Evolutionary conservation across 2,888 invertebrate genomes (phyloP).

Genomic region (Azorinus chamasolen): DNA sequence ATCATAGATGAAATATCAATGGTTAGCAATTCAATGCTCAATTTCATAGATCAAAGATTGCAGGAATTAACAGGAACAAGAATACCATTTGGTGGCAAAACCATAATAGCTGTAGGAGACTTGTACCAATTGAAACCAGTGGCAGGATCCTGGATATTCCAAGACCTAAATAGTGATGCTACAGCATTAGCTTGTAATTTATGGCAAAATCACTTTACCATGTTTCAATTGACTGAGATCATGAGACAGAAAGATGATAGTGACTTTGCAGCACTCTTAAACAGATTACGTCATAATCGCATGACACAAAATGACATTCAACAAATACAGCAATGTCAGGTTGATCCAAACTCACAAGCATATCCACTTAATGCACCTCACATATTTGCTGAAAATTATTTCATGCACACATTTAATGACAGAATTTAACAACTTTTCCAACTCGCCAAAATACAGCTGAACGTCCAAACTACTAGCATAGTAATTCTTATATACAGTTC

Average conservation of each 20-base stretch:
- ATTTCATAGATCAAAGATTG: conserved; percentile 41
- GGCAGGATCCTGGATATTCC: conserved; percentile 60
- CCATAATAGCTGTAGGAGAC: conserved; percentile 58
- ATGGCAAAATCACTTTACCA: conserved; percentile 61
- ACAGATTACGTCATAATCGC: conserved; percentile 47
- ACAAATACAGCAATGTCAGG: conserved; percentile 4
- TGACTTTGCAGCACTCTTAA: conserved; percentile 49
- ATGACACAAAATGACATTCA: conserved; percentile 39
- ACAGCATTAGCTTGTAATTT: conserved; percentile 49
- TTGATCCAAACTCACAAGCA: neutral
- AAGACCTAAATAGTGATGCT: conserved; percentile 31
- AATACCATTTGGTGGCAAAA: conserved; percentile 44
- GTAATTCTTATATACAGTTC: too few relatives aligned
- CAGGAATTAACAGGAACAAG: conserved; percentile 25
- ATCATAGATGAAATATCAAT: conserved; percentile 23
- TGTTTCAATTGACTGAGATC: conserved; percentile 60
- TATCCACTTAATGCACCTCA: conserved; percentile 29
- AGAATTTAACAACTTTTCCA: too few relatives aligned
- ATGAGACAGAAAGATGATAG: conserved; percentile 62
- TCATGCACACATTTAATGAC: conserved; percentile 39
- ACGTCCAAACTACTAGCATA: too few relatives aligned
- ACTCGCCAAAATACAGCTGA: too few relatives aligned
- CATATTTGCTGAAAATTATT: conserved; percentile 33
- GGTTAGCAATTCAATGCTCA: conserved; percentile 36
- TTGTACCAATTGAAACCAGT: conserved; percentile 59